Conservation (phyloP, 2,113 vertebrate species). For the Nematolebias whitei region DNA sequence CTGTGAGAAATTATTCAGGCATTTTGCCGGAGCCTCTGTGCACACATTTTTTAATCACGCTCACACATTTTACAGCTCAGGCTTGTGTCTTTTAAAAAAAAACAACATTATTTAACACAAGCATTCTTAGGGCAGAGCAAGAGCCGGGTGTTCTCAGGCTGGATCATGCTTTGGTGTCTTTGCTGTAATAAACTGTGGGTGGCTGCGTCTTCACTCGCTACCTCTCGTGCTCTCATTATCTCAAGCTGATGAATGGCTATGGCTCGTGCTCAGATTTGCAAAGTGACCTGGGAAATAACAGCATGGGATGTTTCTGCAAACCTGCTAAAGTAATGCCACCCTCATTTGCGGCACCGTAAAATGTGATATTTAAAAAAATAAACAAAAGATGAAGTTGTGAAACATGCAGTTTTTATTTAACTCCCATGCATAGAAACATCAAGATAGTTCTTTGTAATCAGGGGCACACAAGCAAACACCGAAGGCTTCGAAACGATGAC, state of each 20-base stretch:
- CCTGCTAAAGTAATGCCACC: constrained; percentile 44
- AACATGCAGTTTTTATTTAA: constrained; percentile 57
- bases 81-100: constrained; percentile 15
- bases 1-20: constrained; percentile 21
- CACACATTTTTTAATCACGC: constrained; percentile 19
- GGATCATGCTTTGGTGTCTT: constrained; percentile 55
- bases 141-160: constrained; percentile 45
- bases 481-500: constrained; percentile 23
- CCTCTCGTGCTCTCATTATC: constrained; percentile 78
- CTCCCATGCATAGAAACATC: constrained; percentile 52
- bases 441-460: constrained; percentile 8
- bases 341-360: constrained; percentile 35
- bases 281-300: constrained; percentile 78
- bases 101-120: constrained; percentile 54
- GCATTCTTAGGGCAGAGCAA: constrained; percentile 36
- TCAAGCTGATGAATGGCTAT: constrained; percentile 76
- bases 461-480: constrained; percentile 30
- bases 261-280: constrained; percentile 61
- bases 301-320: constrained; percentile 56
- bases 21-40: constrained; percentile 13
- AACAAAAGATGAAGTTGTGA: constrained; percentile 41
- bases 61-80: constrained; percentile 26
- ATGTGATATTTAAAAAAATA: constrained; percentile 19
- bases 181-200: constrained; percentile 74
- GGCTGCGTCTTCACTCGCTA: constrained; percentile 59